A percentile compares a stretch with the other conserved stretches of the same genome.
phyloP scores from a whole-genome alignment of 2,888 invertebrate genomes.

The Apantesis nais region DNA sequence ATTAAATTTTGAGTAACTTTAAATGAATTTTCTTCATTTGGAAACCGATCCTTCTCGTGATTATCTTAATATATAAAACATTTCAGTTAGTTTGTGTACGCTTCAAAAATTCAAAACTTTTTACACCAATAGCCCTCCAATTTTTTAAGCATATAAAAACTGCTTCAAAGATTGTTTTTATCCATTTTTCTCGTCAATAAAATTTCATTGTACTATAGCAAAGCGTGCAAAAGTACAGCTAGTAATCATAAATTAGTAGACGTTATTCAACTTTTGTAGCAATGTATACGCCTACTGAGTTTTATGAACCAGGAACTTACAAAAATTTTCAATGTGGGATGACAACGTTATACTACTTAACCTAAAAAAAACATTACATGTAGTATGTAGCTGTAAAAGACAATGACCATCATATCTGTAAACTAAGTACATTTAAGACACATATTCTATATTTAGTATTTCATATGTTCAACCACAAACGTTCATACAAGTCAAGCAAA shows the following conservation, averaged over 20 bases:
- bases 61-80: too few species aligned
- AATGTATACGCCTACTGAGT: not conserved
- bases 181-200: too few species aligned
- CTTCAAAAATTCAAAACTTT: too few species aligned
- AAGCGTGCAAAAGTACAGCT: too few species aligned
- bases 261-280: not conserved
- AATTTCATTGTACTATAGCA: conserved; percentile 7
- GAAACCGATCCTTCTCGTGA: too few species aligned
- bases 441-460: not conserved
- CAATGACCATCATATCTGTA: not conserved
- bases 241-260: conserved; percentile 5
- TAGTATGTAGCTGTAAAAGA: not conserved
- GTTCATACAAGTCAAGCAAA: conserved; percentile 19
- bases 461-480: conserved; percentile 6
- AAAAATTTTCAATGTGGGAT: not conserved
- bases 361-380: too few species aligned
- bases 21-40: too few species aligned
- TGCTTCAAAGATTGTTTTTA: conserved; percentile 8
- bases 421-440: not conserved
- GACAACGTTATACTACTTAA: not conserved
- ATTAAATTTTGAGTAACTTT: too few species aligned
- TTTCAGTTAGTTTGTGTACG: too few species aligned
- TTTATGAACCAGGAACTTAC: not conserved
- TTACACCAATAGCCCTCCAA: too few species aligned
- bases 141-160: too few species aligned